Evolutionary conservation across 1,140 invertebrate species (phyloP).

Genomic region (Sinonovacula constricta): DNA sequence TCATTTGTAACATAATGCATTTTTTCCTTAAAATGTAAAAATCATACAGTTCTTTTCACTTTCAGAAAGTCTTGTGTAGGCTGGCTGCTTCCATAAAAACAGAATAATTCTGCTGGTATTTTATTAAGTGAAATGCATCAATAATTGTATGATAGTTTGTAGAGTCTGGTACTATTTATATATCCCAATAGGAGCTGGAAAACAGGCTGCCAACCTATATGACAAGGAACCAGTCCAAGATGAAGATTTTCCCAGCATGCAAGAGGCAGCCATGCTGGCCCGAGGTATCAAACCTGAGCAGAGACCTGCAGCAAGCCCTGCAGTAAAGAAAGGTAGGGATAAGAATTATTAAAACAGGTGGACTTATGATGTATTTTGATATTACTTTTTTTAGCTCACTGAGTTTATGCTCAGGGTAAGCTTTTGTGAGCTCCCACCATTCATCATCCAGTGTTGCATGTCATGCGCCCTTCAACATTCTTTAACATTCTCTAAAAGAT

Average conservation of each 20-base stretch:
- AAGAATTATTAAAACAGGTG: not conserved
- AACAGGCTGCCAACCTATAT: constrained; percentile 19
- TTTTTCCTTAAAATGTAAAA: no score
- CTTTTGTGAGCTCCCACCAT: not conserved
- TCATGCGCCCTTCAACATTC: not conserved
- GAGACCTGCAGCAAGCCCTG: no score
- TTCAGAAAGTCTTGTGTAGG: no score
- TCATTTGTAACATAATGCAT: no score
- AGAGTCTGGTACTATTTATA: not conserved
- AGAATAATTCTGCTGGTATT: no score
- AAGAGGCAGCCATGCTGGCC: constrained; percentile 87
- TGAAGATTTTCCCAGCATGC: constrained; percentile 85
- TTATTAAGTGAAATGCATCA: no score
- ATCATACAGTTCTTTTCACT: no score
- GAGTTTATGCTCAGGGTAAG: not conserved
- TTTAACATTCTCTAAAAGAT: no score
- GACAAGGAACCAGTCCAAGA: constrained; percentile 78
- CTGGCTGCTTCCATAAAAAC: no score
- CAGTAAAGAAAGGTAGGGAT: constrained; percentile 1
- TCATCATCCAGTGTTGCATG: not conserved
- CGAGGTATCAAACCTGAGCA: constrained; percentile 63
- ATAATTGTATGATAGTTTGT: not conserved
- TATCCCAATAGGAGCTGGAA: not conserved
- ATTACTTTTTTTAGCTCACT: not conserved
- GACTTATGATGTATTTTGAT: not conserved